Evolutionary conservation across 1,140 invertebrate genomes (phyloP).

Genomic region (Idris sp.): DNA sequence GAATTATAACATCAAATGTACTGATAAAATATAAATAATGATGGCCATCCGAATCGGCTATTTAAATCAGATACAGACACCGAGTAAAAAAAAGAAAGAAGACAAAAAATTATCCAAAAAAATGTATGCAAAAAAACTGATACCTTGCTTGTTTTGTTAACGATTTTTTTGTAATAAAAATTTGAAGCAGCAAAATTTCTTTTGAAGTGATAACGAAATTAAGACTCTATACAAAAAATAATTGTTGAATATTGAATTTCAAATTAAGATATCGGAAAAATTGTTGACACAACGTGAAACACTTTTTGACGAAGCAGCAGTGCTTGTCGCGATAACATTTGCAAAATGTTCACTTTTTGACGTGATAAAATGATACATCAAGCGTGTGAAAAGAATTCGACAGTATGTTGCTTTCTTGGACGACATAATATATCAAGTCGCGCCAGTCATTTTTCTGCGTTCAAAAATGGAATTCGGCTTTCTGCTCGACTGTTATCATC

Average conservation of each 20-base stretch:
- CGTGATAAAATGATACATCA: constrained; percentile 37
- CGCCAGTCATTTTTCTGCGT: constrained; percentile 8
- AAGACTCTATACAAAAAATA: no score
- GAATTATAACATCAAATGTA: constrained; percentile 65
- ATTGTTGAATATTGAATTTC: no score
- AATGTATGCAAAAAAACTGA: no score
- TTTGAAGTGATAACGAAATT: no score
- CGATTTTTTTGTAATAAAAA: no score
- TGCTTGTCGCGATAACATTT: constrained; percentile 3
- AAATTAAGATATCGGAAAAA: constrained; percentile 18
- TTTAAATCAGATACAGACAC: constrained; percentile 8
- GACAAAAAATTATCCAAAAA: no score
- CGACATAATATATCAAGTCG: constrained; percentile 33
- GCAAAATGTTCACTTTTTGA: constrained; percentile 14
- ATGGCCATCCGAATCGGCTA: constrained; percentile 37
- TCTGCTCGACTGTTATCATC: constrained; percentile 16
- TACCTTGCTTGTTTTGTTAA: no score
- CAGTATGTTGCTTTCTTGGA: constrained; percentile 29
- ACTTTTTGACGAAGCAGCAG: constrained; percentile 15
- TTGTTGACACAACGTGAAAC: constrained; percentile 12
- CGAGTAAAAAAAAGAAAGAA: no score
- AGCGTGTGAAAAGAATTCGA: constrained; percentile 25
- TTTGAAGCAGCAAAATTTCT: no score
- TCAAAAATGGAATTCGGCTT: constrained; percentile 9
- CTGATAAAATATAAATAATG: constrained; percentile 66